Percentiles rank a stretch among this genome's conserved stretches.
phyloP scores from a whole-genome alignment of 1,140 invertebrate genomes.

The Cydia splendana region DNA sequence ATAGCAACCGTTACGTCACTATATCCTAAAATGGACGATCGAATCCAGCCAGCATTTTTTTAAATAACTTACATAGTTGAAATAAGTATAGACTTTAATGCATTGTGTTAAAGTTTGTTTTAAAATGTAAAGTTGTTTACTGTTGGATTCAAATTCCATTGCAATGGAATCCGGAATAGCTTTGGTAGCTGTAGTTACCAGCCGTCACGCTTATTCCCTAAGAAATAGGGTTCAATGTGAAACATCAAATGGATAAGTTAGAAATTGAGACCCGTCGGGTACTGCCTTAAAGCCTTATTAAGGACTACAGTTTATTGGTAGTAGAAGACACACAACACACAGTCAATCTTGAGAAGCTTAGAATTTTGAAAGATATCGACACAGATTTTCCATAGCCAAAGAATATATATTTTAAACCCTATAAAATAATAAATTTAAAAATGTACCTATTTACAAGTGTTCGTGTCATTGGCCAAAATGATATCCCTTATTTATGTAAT shows the following conservation, averaged over 20 bases:
- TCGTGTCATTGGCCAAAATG: too few species aligned
- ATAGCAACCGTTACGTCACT: background rate
- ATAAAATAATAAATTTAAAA: too few species aligned
- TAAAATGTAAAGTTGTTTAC: background rate
- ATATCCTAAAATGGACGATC: background rate
- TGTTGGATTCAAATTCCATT: background rate
- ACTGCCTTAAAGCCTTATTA: background rate
- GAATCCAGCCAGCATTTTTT: background rate
- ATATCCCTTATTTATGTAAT: too few species aligned
- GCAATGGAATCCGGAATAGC: slow-evolving; percentile 8
- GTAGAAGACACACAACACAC: too few species aligned
- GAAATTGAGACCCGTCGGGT: background rate
- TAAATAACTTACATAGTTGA: background rate
- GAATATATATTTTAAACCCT: too few species aligned
- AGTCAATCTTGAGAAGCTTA: too few species aligned
- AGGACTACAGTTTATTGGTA: background rate
- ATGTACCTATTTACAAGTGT: too few species aligned
- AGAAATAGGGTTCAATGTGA: too few species aligned
- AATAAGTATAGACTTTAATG: background rate
- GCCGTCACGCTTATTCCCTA: too few species aligned
- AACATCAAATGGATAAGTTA: background rate
- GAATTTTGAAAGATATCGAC: too few species aligned
- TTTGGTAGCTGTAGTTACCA: too few species aligned
- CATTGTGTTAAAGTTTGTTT: background rate
- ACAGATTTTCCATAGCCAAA: too few species aligned